phyloP scores from a whole-genome alignment of 2,888 invertebrate species.

The Nephrotoma guestfalica region DNA sequence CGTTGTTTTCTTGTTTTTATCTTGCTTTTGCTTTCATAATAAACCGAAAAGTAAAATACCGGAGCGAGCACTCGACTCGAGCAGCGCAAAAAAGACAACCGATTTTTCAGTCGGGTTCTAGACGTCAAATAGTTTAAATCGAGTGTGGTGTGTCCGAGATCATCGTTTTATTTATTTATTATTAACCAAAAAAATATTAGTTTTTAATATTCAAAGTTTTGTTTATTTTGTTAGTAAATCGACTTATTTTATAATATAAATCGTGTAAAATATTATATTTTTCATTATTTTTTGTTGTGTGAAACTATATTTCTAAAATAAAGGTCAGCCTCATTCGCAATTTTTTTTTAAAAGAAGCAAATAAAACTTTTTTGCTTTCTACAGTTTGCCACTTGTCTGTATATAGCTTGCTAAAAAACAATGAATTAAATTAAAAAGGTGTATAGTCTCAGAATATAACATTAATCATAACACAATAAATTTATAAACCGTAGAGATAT shows the following conservation, averaged over 20 bases:
- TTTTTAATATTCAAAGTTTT: background rate
- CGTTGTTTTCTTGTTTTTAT: background rate
- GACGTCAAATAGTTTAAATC: background rate
- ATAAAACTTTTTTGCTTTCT: background rate
- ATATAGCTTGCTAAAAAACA: background rate
- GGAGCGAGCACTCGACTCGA: background rate
- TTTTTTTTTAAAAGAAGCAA: background rate
- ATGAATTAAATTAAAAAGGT: background rate
- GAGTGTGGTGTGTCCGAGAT: background rate
- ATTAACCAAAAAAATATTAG: background rate
- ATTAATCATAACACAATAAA: background rate
- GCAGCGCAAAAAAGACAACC: background rate
- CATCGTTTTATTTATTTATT: background rate
- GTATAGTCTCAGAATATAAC: background rate
- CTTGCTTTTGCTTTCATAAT: background rate
- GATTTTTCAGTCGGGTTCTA: background rate
- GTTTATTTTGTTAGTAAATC: background rate
- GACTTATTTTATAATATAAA: background rate
- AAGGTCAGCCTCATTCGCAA: background rate
- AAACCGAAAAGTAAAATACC: background rate
- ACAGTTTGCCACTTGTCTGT: background rate
- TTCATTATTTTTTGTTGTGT: background rate
- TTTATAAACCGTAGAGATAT: background rate
- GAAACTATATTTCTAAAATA: background rate
- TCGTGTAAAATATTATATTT: background rate